Evolutionary conservation across 2,797 vertebrate species (phyloP), one percentile per base, ranked within the genome.

Genomic region (Tauraco hartlaubi): DNA sequence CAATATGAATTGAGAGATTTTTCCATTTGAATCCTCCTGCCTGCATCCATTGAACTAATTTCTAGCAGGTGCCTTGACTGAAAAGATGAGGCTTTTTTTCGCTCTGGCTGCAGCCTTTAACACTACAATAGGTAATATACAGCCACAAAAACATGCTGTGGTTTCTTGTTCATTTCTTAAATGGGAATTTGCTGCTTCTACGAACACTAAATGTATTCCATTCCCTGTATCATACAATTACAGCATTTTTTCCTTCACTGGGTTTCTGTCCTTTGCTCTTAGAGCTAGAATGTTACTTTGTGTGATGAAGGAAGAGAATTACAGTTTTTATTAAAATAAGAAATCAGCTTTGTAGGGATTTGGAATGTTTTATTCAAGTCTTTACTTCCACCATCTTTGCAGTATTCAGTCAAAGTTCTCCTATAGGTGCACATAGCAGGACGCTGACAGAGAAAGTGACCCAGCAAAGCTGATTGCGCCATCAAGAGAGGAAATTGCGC

Each of bases 291-390:
- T 84, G 51, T 71, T 88, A 88, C 54, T 61, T 83, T 41, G 23
- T 63, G 33, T 43, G 73, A 86, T 43, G 67, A 83, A 63, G 31
- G 51, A 88, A 88, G 79, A 73, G 31, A 76, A 90, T 54, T 63
- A n/a, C 16, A 62, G 22, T 25, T 90, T 91, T 85, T 84, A 54
- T 69, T 85, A 67, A 96, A 94, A 88, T 64, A 44, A 55, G n/a
- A 81, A 69, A 73, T 9, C 23, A 86, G 29, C 3, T 69, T 88
- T 55, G 73, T 52, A 73, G 12, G 22, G 26, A 2, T 49, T 88
- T 85, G 67, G 25, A 72, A 69, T 22, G 48, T 82, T 88, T 90
- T 71, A 52, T 78, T 81, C 2, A 81, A 51, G 49, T 73, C 56
- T 69, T 91, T 59, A 20, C 20, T 92, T 86, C 46, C 21, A 75